phyloP scores from a whole-genome alignment of 2,888 invertebrate genomes.

The Limenitis camilla region DNA sequence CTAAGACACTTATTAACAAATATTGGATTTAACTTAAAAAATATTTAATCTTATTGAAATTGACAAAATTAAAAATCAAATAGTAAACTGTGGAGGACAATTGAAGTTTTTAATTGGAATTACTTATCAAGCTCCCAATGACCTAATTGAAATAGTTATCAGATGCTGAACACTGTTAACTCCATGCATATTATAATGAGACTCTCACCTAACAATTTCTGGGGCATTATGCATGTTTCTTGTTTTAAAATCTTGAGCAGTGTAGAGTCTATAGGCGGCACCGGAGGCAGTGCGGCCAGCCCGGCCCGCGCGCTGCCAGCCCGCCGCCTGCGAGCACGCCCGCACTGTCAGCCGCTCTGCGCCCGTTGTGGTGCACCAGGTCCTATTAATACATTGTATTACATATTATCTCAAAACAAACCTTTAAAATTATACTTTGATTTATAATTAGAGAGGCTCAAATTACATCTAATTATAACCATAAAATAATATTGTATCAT shows the following conservation, averaged over 20 bases:
- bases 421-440: constrained; percentile 72
- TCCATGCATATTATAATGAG: constrained; percentile 92
- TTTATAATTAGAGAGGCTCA: constrained; percentile 60
- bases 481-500: too few species aligned
- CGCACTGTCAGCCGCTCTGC: constrained; percentile 88
- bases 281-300: constrained; percentile 92
- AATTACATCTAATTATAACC: too few species aligned
- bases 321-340: constrained; percentile 91
- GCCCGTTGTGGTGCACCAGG: constrained; percentile 86
- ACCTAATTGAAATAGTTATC: too few species aligned
- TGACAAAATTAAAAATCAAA: too few species aligned
- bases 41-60: too few species aligned
- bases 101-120: too few species aligned
- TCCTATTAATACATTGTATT: constrained; percentile 49
- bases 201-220: constrained; percentile 34
- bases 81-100: too few species aligned
- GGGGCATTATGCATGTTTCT: background rate
- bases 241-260: constrained; percentile 81
- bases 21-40: too few species aligned
- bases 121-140: too few species aligned
- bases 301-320: constrained; percentile 93
- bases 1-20: too few species aligned
- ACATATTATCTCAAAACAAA: background rate
- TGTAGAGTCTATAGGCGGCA: constrained; percentile 90
- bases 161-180: background rate